phyloP scores from a whole-genome alignment of 2,113 vertebrate species.

The Semnornis frantzii region DNA sequence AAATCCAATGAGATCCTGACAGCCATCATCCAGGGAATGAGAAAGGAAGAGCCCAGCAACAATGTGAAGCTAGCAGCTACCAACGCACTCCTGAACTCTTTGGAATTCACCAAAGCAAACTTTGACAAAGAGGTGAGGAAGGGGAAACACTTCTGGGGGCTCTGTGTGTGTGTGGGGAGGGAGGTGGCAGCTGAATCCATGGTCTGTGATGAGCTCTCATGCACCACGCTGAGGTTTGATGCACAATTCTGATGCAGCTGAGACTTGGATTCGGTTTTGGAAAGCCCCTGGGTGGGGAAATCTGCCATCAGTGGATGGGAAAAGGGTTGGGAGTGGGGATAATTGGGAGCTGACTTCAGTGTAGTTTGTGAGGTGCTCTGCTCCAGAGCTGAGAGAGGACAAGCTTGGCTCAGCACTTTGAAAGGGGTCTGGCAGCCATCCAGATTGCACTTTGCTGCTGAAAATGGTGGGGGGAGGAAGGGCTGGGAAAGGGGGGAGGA shows the following conservation, averaged over 20 bases:
- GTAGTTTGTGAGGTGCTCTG: neutral
- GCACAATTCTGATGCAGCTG: neutral
- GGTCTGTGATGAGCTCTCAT: constrained; percentile 62
- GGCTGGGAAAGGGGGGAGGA: neutral
- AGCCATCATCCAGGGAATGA: constrained; percentile 99
- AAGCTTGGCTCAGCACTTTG: constrained; percentile 17
- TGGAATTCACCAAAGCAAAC: constrained; percentile 99
- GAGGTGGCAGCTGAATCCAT: neutral
- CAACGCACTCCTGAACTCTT: constrained; percentile 96
- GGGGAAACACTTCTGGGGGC: too few species aligned
- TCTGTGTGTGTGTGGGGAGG: too few species aligned
- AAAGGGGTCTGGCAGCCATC: neutral
- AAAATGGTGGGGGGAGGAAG: neutral
- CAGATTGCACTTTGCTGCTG: neutral
- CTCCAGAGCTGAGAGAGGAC: neutral
- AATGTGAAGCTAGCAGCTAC: constrained; percentile 97
- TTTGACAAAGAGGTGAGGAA: constrained; percentile 94
- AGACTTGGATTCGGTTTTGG: constrained; percentile 10
- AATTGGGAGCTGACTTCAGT: neutral
- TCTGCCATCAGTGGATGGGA: too few species aligned
- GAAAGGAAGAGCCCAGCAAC: constrained; percentile 98
- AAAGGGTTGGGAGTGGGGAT: neutral
- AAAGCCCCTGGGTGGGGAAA: neutral
- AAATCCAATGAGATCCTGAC: constrained; percentile 98
- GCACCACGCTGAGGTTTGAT: constrained; percentile 69